These are phyloP conservation scores for Diaperis boleti DNA, from an alignment of 2,888 invertebrate species.

Conservation along the genomic window DNA sequence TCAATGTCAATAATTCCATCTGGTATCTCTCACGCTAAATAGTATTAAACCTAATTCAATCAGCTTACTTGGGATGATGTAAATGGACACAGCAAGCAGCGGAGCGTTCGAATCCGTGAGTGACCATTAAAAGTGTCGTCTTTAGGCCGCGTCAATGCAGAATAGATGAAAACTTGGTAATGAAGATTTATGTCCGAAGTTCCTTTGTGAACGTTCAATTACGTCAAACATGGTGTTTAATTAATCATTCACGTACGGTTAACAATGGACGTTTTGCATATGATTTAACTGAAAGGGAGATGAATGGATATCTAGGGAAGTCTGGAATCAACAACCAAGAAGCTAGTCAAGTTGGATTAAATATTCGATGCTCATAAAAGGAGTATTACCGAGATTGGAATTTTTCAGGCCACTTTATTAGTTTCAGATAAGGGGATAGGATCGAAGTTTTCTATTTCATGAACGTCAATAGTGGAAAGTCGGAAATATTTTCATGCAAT, in stretches of 20 bases:
- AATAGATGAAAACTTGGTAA: constrained; percentile 33
- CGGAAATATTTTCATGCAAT: no score
- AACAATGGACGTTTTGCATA: constrained; percentile 35
- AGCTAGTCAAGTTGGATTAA: constrained; percentile 2
- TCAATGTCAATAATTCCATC: no score
- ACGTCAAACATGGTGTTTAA: constrained; percentile 35
- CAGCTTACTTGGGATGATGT: background rate
- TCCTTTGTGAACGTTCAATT: constrained; percentile 35
- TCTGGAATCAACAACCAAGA: constrained; percentile 1
- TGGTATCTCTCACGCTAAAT: background rate
- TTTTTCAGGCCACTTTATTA: constrained; percentile 9
- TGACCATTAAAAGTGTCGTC: constrained; percentile 16
- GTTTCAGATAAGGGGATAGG: no score
- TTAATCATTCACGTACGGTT: constrained; percentile 34
- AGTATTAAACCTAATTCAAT: background rate
- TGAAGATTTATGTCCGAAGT: constrained; percentile 35
- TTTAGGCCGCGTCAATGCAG: constrained; percentile 16
- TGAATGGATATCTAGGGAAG: constrained; percentile 24
- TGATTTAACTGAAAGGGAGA: constrained; percentile 25
- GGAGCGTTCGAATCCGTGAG: background rate
- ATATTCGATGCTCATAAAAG: background rate
- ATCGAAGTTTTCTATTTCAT: no score
- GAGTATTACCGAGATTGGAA: constrained; percentile 11
- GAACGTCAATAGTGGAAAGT: no score
- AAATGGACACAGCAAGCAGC: background rate